These are phyloP conservation scores for Ametastegia equiseti DNA, from an alignment of 2,888 invertebrate species.

Conservation along the genomic window DNA sequence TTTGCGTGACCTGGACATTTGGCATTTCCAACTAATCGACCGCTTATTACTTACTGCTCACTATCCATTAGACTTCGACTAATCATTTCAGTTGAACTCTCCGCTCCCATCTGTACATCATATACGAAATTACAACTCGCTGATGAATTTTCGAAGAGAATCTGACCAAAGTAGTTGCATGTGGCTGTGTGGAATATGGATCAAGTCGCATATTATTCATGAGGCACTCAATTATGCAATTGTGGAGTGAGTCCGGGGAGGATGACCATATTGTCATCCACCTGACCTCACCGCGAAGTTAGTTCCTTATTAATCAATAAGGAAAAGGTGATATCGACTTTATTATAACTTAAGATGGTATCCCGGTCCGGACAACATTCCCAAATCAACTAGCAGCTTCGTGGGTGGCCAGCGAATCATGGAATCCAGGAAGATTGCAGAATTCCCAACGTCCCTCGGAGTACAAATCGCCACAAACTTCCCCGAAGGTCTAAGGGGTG, in stretches of 20 bases:
- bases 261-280: background rate
- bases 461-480: constrained; percentile 34
- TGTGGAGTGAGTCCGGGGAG: background rate
- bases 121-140: background rate
- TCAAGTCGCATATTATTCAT: background rate
- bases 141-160: background rate
- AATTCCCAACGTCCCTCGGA: constrained; percentile 22
- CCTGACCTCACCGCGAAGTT: background rate
- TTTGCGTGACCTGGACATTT: background rate
- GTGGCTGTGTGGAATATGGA: background rate
- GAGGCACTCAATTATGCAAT: background rate
- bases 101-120: background rate
- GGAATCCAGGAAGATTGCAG: constrained; percentile 4
- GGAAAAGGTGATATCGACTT: background rate
- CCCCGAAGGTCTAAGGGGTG: background rate
- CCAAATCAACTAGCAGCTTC: background rate
- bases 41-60: background rate
- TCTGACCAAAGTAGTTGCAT: background rate
- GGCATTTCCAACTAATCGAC: background rate
- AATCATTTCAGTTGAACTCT: background rate
- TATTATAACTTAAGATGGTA: background rate
- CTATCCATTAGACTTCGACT: background rate
- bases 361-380: background rate
- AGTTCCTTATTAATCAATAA: background rate
- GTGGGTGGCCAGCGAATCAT: background rate